Evolutionary conservation across 1,140 invertebrate genomes (phyloP).

Genomic region (Phymorhynchus buccinoides): DNA sequence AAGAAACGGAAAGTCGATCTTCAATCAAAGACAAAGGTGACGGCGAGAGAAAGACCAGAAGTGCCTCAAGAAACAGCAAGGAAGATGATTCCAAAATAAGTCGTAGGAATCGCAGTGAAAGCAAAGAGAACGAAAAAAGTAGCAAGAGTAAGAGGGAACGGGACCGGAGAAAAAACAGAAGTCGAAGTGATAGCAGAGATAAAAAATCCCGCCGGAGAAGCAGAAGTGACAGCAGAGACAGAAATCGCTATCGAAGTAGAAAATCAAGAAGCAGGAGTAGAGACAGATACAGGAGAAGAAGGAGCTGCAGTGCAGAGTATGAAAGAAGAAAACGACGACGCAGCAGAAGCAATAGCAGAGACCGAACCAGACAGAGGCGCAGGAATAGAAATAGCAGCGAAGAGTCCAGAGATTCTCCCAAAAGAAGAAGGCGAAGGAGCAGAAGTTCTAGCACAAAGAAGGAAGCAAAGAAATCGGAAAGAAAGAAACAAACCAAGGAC

Average conservation of each 20-base stretch:
- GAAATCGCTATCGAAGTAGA: slow-evolving; percentile 17
- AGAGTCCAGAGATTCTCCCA: slow-evolving; percentile 1
- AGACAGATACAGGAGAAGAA: not conserved
- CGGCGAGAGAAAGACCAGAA: slow-evolving; percentile 23
- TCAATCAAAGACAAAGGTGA: slow-evolving; percentile 23
- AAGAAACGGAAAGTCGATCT: slow-evolving; percentile 11
- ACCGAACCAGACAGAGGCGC: not conserved
- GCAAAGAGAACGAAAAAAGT: slow-evolving; percentile 20
- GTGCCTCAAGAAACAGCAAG: slow-evolving; percentile 25
- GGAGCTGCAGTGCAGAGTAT: slow-evolving; percentile 27
- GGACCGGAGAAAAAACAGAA: slow-evolving; percentile 27
- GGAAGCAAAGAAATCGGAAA: slow-evolving; percentile 37
- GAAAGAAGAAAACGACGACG: slow-evolving; percentile 31
- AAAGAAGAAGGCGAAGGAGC: not conserved
- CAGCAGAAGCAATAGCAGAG: slow-evolving; percentile 23
- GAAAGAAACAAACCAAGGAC: slow-evolving; percentile 26
- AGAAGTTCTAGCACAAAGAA: slow-evolving; percentile 3
- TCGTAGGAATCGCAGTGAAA: slow-evolving; percentile 6
- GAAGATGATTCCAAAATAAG: not conserved
- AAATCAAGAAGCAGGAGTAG: slow-evolving; percentile 20
- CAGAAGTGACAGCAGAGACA: slow-evolving; percentile 38
- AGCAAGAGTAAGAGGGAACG: slow-evolving; percentile 1
- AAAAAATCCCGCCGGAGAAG: slow-evolving; percentile 37
- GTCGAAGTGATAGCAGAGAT: slow-evolving; percentile 36
- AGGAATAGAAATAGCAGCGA: slow-evolving; percentile 27